Evolutionary conservation across 2,113 vertebrate genomes (phyloP).

Genomic region (Rhinoderma darwinii): DNA sequence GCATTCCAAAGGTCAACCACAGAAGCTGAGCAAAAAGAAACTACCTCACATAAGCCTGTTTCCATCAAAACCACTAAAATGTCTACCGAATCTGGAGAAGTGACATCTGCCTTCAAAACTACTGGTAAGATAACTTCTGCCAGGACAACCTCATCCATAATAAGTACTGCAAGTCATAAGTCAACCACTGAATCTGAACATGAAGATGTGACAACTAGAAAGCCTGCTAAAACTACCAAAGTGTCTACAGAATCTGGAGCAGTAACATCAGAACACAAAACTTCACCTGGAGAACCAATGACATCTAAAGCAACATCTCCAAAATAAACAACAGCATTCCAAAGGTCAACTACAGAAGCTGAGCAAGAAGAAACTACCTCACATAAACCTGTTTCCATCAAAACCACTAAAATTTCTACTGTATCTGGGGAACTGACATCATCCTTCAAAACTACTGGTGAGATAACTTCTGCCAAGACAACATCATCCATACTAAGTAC

Average conservation of each 20-base stretch:
- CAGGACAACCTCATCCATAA: not conserved
- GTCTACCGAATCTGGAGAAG: slow-evolving; percentile 29
- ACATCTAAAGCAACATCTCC: not conserved
- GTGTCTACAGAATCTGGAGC: not conserved
- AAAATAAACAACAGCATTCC: not conserved
- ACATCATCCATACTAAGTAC: too few relatives aligned
- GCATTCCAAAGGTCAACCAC: not conserved
- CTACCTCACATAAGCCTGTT: not conserved
- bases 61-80: slow-evolving; percentile 22
- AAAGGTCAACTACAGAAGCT: not conserved
- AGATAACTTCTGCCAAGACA: not conserved
- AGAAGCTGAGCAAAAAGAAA: not conserved
- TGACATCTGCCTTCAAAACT: not conserved
- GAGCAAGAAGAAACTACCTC: slow-evolving; percentile 11
- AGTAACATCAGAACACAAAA: not conserved
- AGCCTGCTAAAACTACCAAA: not conserved
- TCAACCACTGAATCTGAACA: not conserved
- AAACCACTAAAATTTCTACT: slow-evolving; percentile 28
- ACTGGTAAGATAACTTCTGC: not conserved
- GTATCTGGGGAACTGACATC: slow-evolving; percentile 19
- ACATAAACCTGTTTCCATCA: not conserved
- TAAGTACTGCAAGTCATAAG: not conserved
- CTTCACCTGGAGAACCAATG: not conserved
- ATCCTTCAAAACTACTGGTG: not conserved
- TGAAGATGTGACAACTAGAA: not conserved